Percentiles rank a stretch among this genome's conserved stretches.
Evolutionary conservation across 2,888 invertebrate genomes (phyloP).

Genomic region (Lithophane ornitopus): DNA sequence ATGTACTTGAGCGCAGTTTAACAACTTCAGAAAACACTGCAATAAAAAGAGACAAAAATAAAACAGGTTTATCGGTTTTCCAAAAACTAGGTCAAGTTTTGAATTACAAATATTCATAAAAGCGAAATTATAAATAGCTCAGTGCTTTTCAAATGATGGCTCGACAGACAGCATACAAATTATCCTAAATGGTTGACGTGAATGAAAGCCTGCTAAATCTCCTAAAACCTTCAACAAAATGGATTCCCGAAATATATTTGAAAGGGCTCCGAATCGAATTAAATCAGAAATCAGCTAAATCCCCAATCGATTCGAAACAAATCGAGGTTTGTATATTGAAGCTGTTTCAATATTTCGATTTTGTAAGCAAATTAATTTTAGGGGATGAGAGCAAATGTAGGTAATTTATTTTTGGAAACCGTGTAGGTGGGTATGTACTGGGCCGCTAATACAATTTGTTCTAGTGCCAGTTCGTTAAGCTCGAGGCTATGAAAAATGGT

Average conservation of each 20-base stretch:
- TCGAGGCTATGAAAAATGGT: too few relatives aligned
- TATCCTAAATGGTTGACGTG: not conserved
- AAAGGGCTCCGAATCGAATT: slow-evolving; percentile 40
- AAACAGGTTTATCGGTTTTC: not conserved
- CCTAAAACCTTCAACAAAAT: slow-evolving; percentile 42
- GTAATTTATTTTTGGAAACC: not conserved
- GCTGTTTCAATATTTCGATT: slow-evolving; percentile 31
- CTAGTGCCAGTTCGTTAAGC: too few relatives aligned
- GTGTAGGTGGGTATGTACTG: too few relatives aligned
- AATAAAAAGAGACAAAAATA: not conserved
- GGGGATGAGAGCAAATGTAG: too few relatives aligned
- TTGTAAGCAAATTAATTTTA: slow-evolving; percentile 19
- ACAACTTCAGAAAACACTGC: not conserved
- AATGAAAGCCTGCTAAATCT: slow-evolving; percentile 11
- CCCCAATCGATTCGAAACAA: slow-evolving; percentile 45
- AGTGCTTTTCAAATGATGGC: not conserved
- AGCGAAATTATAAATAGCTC: slow-evolving; percentile 27
- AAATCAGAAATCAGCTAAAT: slow-evolving; percentile 47
- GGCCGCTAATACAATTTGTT: too few relatives aligned
- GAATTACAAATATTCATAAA: slow-evolving; percentile 34
- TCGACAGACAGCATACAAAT: slow-evolving; percentile 39
- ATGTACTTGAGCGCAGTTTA: too few relatives aligned
- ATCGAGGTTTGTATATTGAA: slow-evolving; percentile 20
- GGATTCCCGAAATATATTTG: slow-evolving; percentile 28
- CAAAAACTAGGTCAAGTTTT: slow-evolving; percentile 31